phyloP scores from a whole-genome alignment of 2,113 vertebrate genomes.

The Hyaena hyaena region DNA sequence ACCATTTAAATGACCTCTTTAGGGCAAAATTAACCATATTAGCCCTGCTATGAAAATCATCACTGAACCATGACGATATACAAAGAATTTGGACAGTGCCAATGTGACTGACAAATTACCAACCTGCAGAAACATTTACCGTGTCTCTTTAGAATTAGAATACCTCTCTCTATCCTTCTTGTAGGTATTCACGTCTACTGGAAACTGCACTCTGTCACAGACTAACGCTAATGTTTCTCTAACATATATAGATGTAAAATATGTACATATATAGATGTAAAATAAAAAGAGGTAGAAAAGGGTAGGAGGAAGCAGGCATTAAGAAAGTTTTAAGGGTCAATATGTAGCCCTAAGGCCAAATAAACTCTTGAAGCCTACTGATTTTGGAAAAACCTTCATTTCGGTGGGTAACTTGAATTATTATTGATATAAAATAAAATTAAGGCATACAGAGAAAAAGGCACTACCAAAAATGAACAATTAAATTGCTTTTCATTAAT shows the following conservation, averaged over 20 bases:
- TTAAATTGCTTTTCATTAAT: slow-evolving; percentile 61
- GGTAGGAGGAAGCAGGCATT: slow-evolving; percentile 58
- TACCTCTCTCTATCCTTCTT: slow-evolving; percentile 39
- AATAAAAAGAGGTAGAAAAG: slow-evolving; percentile 70
- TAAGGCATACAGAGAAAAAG: slow-evolving; percentile 87
- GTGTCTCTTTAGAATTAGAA: slow-evolving; percentile 55
- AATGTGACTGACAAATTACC: slow-evolving; percentile 58
- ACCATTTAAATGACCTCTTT: slow-evolving; percentile 29
- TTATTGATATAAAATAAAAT: slow-evolving; percentile 79
- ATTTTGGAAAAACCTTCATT: slow-evolving; percentile 67
- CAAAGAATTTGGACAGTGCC: slow-evolving; percentile 41
- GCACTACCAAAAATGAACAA: slow-evolving; percentile 80
- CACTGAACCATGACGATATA: slow-evolving; percentile 40
- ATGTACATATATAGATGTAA: neutral
- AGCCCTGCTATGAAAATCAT: slow-evolving; percentile 49
- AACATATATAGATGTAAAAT: neutral
- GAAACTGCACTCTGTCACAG: slow-evolving; percentile 41
- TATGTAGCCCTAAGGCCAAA: slow-evolving; percentile 63
- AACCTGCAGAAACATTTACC: slow-evolving; percentile 34
- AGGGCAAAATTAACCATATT: slow-evolving; percentile 49
- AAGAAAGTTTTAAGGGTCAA: slow-evolving; percentile 47
- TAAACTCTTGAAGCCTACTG: slow-evolving; percentile 58
- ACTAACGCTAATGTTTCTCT: slow-evolving; percentile 52
- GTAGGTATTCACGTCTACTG: slow-evolving; percentile 11
- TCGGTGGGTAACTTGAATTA: slow-evolving; percentile 64